phyloP scores from a whole-genome alignment of 2,888 invertebrate species.

The Trachelus stipa region DNA sequence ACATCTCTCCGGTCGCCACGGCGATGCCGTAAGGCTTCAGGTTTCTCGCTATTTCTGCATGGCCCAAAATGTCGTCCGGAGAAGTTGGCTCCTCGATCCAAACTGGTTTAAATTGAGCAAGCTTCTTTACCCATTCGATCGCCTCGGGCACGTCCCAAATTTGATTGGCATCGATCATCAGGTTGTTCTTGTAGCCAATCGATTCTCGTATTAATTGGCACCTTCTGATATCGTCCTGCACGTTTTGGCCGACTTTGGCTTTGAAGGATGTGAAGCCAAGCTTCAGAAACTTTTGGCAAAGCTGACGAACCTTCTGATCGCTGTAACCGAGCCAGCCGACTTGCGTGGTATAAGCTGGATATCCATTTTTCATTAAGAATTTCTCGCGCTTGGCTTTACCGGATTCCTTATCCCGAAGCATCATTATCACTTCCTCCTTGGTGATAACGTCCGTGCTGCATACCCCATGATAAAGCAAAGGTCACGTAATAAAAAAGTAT shows the following conservation, averaged over 20 bases:
- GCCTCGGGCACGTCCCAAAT: constrained; percentile 89
- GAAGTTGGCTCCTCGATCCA: constrained; percentile 97
- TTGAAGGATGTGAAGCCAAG: constrained; percentile 88
- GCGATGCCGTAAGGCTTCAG: constrained; percentile 80
- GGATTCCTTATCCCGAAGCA: constrained; percentile 72
- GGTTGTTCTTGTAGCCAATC: constrained; percentile 80
- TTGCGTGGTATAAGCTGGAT: constrained; percentile 91
- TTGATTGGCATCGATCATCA: constrained; percentile 93
- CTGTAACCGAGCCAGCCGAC: constrained; percentile 91
- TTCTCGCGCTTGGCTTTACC: constrained; percentile 76
- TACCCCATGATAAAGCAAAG: constrained; percentile 10
- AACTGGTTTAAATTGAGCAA: constrained; percentile 79
- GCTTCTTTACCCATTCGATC: constrained; percentile 85
- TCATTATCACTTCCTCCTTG: constrained; percentile 81
- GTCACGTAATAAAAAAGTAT: background rate
- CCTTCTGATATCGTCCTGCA: constrained; percentile 81
- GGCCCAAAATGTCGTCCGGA: constrained; percentile 91
- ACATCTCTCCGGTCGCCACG: constrained; percentile 94
- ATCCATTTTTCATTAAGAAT: constrained; percentile 75
- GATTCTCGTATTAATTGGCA: constrained; percentile 78
- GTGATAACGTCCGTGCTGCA: constrained; percentile 86
- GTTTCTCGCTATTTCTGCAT: constrained; percentile 82
- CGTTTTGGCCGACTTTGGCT: constrained; percentile 87
- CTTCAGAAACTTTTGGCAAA: constrained; percentile 79
- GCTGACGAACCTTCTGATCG: constrained; percentile 77